Conservation (phyloP, 2,888 invertebrate genomes). For the Halocaridina rubra region DNA sequence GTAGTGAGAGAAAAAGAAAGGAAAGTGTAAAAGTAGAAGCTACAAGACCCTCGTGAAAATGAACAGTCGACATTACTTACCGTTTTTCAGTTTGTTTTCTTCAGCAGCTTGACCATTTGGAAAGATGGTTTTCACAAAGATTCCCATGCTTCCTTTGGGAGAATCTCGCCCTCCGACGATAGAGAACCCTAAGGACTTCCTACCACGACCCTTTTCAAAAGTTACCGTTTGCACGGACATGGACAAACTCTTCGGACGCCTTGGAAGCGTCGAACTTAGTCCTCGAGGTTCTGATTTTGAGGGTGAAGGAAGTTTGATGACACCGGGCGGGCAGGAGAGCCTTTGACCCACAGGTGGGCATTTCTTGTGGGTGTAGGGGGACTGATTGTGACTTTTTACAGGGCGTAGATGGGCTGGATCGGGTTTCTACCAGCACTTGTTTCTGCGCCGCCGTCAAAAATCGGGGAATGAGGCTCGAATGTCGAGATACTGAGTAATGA, state of each 20-base stretch:
- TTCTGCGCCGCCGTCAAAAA: slow-evolving; percentile 14
- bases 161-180: slow-evolving; percentile 71
- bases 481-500: too few species aligned
- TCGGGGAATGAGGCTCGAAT: slow-evolving; percentile 19
- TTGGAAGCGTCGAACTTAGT: slow-evolving; percentile 50
- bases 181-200: slow-evolving; percentile 71
- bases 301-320: slow-evolving; percentile 27
- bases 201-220: slow-evolving; percentile 69
- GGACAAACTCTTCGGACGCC: slow-evolving; percentile 54
- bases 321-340: slow-evolving; percentile 15
- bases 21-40: neutral
- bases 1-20: neutral
- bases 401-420: slow-evolving; percentile 22
- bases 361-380: slow-evolving; percentile 14
- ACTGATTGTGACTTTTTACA: slow-evolving; percentile 29
- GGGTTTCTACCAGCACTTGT: slow-evolving; percentile 17
- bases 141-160: slow-evolving; percentile 78
- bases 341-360: slow-evolving; percentile 4
- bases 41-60: neutral
- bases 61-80: slow-evolving; percentile 70
- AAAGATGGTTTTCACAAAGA: slow-evolving; percentile 89
- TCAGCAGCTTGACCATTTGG: slow-evolving; percentile 88
- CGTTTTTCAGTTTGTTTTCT: slow-evolving; percentile 84
- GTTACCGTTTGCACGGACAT: slow-evolving; percentile 66
- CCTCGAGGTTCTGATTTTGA: slow-evolving; percentile 32